phyloP scores from a whole-genome alignment of 2,797 vertebrate genomes.

The Tamandua tetradactyla region DNA sequence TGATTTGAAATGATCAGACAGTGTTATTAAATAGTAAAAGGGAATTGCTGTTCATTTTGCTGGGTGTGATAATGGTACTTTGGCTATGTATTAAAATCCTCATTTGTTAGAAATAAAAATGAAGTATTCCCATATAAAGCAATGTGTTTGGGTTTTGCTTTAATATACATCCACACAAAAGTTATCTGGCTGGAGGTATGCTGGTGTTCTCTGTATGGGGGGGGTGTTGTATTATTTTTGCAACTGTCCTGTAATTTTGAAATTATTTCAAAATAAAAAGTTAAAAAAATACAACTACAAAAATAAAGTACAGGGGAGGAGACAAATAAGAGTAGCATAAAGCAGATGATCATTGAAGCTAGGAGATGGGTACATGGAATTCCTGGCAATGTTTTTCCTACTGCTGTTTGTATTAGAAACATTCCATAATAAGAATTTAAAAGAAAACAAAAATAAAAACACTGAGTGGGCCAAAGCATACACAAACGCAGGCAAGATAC shows the following conservation, averaged over 20 bases:
- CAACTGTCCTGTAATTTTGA: too few relatives aligned
- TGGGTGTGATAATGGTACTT: background rate
- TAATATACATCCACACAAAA: background rate
- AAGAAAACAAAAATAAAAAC: background rate
- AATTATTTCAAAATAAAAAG: background rate
- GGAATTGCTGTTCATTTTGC: background rate
- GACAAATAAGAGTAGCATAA: background rate
- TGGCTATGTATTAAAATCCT: background rate
- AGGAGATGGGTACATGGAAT: background rate
- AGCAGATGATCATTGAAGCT: background rate
- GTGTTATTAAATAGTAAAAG: background rate
- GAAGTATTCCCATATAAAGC: background rate
- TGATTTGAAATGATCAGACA: background rate
- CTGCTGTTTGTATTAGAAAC: background rate
- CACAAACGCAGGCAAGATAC: background rate
- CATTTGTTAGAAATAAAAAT: background rate
- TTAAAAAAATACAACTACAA: background rate
- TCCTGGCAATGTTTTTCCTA: background rate
- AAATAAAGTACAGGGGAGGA: background rate
- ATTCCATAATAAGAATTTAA: background rate
- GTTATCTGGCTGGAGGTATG: too few relatives aligned
- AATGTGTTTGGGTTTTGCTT: background rate
- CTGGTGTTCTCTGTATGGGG: too few relatives aligned
- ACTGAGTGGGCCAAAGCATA: background rate
- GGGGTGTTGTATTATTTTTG: too few relatives aligned